Evolutionary conservation across 2,113 vertebrate species (phyloP), one percentile per base, ranked within the genome.

Genomic region (Odocoileus virginianus): DNA sequence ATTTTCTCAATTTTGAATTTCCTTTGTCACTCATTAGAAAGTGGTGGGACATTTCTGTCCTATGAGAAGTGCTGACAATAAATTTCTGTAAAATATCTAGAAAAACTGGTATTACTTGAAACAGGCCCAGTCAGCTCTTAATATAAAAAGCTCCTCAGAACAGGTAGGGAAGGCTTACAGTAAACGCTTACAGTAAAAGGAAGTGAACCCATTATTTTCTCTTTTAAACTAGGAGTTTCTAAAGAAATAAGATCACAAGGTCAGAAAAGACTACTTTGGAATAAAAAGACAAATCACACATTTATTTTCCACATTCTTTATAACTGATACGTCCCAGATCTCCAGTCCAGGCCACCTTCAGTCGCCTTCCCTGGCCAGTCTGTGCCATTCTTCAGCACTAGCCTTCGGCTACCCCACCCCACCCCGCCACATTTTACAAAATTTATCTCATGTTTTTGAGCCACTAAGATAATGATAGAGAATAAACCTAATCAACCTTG

Each of bases 401-500:
- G 45, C 40, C 45, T 88, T 54, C 30, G 84, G 60, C 36, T 30
- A 84, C 27, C 19, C 58, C 25, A 27, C 55, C 27, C 74, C 7
- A 90, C n/a, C 25, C 47, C 50, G 13, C 28, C 54, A 90, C 54
- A 82, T 86, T 60, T 19, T 43, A 61, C 71, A 92, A 43, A 86
- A 86, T 78, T 54, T 61, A 91, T 54, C n/a, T 89, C 16, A 19
- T 95, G 60, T 61, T 96, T 58, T 96, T 96, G 87, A 79, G 30
- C 64, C 76, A 79, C 79, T 92, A 28, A 96, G 95, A 95, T 98
- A 98, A 98, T 98, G 89, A 97, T 76, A 96, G 93, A 97, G 96
- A 87, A 94, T 90, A 92, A 97, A 87, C 87, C 64, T 89, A 98
- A 98, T 98, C 97, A 98, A 74, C 23, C 33, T 94, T 97, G 97